phyloP scores from a whole-genome alignment of 92 coral and sea anemone genomes.

The Anthopleura xanthogrammica region DNA sequence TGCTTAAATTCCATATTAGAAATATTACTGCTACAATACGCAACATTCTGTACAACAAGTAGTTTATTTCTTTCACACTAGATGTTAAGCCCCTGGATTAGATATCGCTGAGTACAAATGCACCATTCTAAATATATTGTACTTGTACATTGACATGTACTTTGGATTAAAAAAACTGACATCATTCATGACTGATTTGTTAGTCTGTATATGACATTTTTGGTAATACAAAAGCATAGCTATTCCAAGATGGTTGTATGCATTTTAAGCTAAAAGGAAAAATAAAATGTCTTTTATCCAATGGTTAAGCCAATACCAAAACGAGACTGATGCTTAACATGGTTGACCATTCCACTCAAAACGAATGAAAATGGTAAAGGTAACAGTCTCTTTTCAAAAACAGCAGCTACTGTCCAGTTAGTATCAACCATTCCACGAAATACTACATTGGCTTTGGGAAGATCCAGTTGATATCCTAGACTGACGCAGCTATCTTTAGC shows the following conservation, averaged over 20 bases:
- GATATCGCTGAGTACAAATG: not conserved
- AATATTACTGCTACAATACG: not conserved
- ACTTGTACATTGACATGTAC: not conserved
- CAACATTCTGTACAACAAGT: conserved; percentile 1
- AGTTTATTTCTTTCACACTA: conserved; percentile 8
- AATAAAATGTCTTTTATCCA: conserved; percentile 45
- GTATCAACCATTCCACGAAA: conserved; percentile 98
- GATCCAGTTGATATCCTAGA: conserved; percentile 89
- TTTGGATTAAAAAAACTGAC: not conserved
- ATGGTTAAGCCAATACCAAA: conserved; percentile 95
- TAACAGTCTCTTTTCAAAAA: conserved; percentile 93
- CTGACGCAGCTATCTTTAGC: conserved; percentile 91
- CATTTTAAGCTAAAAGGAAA: conserved; percentile 8
- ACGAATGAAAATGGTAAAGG: conserved; percentile 91
- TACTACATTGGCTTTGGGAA: conserved; percentile 93
- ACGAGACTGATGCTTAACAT: conserved; percentile 82
- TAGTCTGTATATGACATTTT: not conserved
- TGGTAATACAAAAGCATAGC: conserved; percentile 3
- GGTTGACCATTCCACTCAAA: conserved; percentile 92
- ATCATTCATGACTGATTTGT: not conserved
- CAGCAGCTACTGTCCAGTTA: conserved; percentile 96
- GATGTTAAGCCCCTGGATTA: not conserved
- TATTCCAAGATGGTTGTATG: not conserved
- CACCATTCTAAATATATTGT: not conserved
- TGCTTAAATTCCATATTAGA: too few relatives aligned